A percentile compares a stretch with the other conserved stretches of the same genome.
phyloP scores from a whole-genome alignment of 2,113 vertebrate species.

The Rousettus leschenaultii region DNA sequence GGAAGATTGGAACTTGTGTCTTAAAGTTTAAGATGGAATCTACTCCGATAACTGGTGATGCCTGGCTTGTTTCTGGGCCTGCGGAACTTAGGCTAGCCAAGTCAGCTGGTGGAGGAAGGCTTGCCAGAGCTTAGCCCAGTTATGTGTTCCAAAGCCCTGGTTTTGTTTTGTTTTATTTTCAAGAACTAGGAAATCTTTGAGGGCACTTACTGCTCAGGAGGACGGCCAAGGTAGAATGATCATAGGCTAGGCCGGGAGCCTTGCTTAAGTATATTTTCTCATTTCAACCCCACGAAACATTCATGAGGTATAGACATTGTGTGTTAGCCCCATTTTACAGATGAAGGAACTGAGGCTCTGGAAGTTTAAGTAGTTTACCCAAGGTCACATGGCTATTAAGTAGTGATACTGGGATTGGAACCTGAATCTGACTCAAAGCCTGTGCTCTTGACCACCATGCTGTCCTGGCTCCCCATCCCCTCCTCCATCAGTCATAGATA shows the following conservation, averaged over 20 bases:
- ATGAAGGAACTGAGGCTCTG: background rate
- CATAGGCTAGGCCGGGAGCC: background rate
- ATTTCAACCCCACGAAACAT: background rate
- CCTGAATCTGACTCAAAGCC: background rate
- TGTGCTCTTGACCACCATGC: background rate
- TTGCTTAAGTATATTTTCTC: background rate
- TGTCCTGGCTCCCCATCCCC: too few relatives aligned
- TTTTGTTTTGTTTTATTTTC: background rate
- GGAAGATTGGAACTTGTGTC: background rate
- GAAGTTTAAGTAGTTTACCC: background rate
- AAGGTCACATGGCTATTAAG: background rate
- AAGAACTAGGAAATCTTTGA: background rate
- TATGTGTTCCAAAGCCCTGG: background rate
- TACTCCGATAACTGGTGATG: background rate
- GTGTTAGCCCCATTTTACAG: background rate
- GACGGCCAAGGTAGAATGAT: background rate
- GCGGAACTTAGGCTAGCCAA: background rate
- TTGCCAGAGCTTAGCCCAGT: background rate
- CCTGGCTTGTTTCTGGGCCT: background rate
- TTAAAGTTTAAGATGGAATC: background rate
- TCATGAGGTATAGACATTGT: background rate
- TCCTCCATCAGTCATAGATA: too few relatives aligned
- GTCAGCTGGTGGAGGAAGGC: background rate
- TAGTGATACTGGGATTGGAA: background rate
- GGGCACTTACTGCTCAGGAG: background rate